A percentile compares a stretch with the other conserved stretches of the same genome.
Conservation (phyloP, 2,113 vertebrate genomes). For the Perca schrenkii region DNA sequence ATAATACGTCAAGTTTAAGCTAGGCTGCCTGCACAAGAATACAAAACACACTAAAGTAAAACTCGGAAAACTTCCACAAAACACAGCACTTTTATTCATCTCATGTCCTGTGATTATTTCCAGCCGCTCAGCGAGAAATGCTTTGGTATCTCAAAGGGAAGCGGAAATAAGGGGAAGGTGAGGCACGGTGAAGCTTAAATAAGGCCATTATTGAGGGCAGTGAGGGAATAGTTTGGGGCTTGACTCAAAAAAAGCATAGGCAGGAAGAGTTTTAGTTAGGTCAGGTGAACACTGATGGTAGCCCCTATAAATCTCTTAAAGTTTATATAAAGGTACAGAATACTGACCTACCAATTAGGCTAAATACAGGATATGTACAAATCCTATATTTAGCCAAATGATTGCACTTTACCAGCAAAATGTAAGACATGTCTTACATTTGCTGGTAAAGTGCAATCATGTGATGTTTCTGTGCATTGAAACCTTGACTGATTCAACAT, state of each 20-base stretch:
- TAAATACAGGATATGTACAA: background rate
- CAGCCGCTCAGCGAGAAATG: constrained; percentile 61
- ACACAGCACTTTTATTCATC: constrained; percentile 63
- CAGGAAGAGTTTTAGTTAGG: constrained; percentile 63
- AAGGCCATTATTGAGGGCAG: constrained; percentile 82
- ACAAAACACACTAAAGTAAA: constrained; percentile 45
- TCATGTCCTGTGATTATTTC: constrained; percentile 75
- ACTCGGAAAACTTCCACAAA: constrained; percentile 52
- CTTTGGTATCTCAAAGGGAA: constrained; percentile 73
- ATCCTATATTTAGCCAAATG: background rate
- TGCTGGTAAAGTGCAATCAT: constrained; percentile 7
- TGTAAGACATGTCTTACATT: background rate
- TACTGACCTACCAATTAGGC: constrained; percentile 41
- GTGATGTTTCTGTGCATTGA: constrained; percentile 4
- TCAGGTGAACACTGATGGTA: constrained; percentile 59
- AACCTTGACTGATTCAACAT: constrained; percentile 24
- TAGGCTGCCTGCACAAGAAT: constrained; percentile 22
- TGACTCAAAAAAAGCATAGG: constrained; percentile 54
- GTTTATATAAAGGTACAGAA: constrained; percentile 23
- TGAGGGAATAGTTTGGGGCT: constrained; percentile 68
- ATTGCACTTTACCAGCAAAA: constrained; percentile 8
- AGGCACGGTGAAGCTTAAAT: constrained; percentile 74
- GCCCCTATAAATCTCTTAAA: constrained; percentile 44
- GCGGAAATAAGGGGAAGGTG: constrained; percentile 68
- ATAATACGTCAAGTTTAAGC: constrained; percentile 20